Percentiles rank a stretch among this genome's conserved stretches.
phyloP scores from a whole-genome alignment of 2,888 invertebrate species.

The Brenthis hecate region DNA sequence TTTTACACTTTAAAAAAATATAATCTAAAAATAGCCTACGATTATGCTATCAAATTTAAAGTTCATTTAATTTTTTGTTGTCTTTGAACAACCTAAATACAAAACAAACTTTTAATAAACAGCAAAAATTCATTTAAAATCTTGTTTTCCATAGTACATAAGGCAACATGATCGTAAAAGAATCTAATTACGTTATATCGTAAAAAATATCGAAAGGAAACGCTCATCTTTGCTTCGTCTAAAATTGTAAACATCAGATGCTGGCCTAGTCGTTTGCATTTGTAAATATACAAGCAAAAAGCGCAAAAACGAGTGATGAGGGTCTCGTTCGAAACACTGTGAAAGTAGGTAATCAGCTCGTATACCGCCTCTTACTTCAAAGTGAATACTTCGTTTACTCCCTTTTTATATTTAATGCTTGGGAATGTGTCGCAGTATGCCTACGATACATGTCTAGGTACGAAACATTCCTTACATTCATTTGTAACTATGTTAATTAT shows the following conservation, averaged over 20 bases:
- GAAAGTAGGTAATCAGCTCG: conserved; percentile 71
- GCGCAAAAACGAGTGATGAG: conserved; percentile 66
- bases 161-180: not conserved
- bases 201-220: conserved; percentile 5
- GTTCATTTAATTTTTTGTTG: too few relatives aligned
- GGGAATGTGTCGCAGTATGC: conserved; percentile 10
- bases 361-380: conserved; percentile 67
- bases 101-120: conserved; percentile 6
- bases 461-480: conserved; percentile 5
- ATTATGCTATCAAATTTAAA: too few relatives aligned
- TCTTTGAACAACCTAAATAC: not conserved
- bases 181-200: conserved; percentile 10
- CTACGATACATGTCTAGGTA: not conserved
- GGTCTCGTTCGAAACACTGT: conserved; percentile 67
- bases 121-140: not conserved
- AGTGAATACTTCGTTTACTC: conserved; percentile 60
- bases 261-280: conserved; percentile 54
- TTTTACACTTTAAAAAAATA: not conserved
- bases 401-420: conserved; percentile 47
- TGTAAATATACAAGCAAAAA: conserved; percentile 53
- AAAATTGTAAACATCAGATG: conserved; percentile 30
- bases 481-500: conserved; percentile 1
- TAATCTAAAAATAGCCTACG: not conserved
- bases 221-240: conserved; percentile 22
- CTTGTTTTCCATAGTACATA: not conserved